Conservation (phyloP, 2,888 invertebrate genomes). For the Noctuana brunneofusca region DNA sequence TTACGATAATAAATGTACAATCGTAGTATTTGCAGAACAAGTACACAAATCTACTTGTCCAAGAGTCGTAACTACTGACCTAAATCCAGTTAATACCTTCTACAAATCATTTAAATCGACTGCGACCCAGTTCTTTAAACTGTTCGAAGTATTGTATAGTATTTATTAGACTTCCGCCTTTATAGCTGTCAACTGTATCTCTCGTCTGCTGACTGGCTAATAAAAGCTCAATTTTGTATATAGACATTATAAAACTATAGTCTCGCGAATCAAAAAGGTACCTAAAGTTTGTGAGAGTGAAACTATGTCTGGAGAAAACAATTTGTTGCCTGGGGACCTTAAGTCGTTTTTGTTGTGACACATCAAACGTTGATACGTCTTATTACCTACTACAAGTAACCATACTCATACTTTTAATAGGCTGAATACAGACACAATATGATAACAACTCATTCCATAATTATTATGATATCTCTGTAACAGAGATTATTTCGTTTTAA, state of each 20-base stretch:
- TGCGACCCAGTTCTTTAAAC: constrained; percentile 17
- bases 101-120: constrained; percentile 21
- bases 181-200: not conserved
- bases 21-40: constrained; percentile 9
- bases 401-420: too few relatives aligned
- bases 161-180: constrained; percentile 9
- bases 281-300: too few relatives aligned
- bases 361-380: too few relatives aligned
- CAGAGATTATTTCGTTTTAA: constrained; percentile 15
- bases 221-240: too few relatives aligned
- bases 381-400: too few relatives aligned
- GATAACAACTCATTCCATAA: constrained; percentile 24
- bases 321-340: too few relatives aligned
- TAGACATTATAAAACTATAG: too few relatives aligned
- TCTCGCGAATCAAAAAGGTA: not conserved
- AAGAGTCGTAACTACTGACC: constrained; percentile 22
- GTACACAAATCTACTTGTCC: constrained; percentile 21
- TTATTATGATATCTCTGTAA: not conserved
- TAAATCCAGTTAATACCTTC: constrained; percentile 14
- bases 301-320: too few relatives aligned
- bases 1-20: constrained; percentile 2
- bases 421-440: not conserved
- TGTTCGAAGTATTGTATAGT: not conserved
- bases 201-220: not conserved
- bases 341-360: too few relatives aligned